Base-by-base conservation (phyloP, 2,888 invertebrate species). In the Lithophane socia region DNA sequence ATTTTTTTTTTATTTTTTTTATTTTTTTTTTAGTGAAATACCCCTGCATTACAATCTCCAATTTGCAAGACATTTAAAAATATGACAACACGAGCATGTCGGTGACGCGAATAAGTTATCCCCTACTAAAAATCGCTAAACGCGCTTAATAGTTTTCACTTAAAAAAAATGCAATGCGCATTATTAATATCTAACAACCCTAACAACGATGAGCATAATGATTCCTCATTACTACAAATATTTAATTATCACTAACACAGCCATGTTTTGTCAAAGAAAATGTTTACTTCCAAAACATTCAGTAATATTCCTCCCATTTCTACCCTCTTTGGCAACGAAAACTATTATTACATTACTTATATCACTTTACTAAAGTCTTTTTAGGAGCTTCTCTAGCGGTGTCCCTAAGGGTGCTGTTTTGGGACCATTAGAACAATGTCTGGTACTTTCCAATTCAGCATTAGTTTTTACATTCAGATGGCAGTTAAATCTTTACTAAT, bases 231-330 rank as follows among this genome's bases (percentile, higher is more conserved):
- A 88, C 79, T 85, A 86, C 82, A 84, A 87, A 79, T 83, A 80
- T 77, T 75, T 74, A 80, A 66, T 86, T 89, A 90, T 75, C 37
- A 73, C 92, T 92, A 93, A 90, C 94, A 94, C 94, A 94, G 94
- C 94, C 94, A 93, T 92, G 88, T 91, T 92, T 91, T 88, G 79
- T 73, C 63, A 64, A 87, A 78, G 54, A 81, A 85, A 85, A 75
- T 81, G 77, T 72, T 58, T 72, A 84, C 66, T 61, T 87, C 49
- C 75, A 84, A 70, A 87, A 70, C 72, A 88, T 89, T 83, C 79
- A 69, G 84, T 83, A 47, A 72, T n/a, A 78, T 64, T 56, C 44
- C 42, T 65, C 52, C 44, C 65, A 71, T 68, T 83, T 80, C 29
- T 64, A 66, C 52, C 65, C 37, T 56, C 18, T 83, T 77, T 77